Evolutionary conservation across 2,797 vertebrate species (phyloP), one percentile per base, ranked within the genome.

Genomic region (Amphiprion clarkii): DNA sequence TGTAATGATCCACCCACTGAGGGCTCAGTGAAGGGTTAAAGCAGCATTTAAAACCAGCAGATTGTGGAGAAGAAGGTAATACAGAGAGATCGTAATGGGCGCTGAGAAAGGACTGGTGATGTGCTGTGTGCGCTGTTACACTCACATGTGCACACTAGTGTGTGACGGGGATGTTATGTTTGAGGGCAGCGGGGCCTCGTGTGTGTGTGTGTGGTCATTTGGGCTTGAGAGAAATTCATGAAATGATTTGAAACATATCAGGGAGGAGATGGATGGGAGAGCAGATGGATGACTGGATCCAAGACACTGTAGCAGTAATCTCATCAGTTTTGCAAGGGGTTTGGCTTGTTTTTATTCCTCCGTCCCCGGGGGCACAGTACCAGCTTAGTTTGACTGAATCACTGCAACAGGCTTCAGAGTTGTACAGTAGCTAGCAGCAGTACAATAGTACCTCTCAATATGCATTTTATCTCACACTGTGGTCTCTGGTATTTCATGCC

Each of bases 1-100:
- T 71, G 51, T 73, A 83, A 83, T 78, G 58, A 78, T 70, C 78
- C 61, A 36, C 76, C 74, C 55, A 79, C 59, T 55, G 39, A 72
- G 44, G 61, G 59, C 60, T 67, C 49, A 39, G 63, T 46, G n/a
- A 46, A 57, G 79, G 70, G 81, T 79, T 70, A 75, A 78, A 83
- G 74, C 62, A 71, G 36, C 55, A 36, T 71, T 82, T 68, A 53
- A 71, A 67, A 77, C 4, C 61, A 60, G 53, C 53, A 74, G 31
- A 71, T 77, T 63, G 68, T 71, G 48, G 55, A 31, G 16, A 82
- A 56, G 59, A 17, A 81, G 29, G 12, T 70, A 29, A 64, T 58
- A 33, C 13, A 51, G 58, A 68, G 21, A 60, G 58, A 48, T n/a
- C 21, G 48, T 44, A 14, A 48, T 57, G 53, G 36, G 57, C 36